Percentiles rank a stretch among this genome's conserved stretches.
Conservation (phyloP, 2,113 vertebrate genomes). For the Halichoerus grypus region DNA sequence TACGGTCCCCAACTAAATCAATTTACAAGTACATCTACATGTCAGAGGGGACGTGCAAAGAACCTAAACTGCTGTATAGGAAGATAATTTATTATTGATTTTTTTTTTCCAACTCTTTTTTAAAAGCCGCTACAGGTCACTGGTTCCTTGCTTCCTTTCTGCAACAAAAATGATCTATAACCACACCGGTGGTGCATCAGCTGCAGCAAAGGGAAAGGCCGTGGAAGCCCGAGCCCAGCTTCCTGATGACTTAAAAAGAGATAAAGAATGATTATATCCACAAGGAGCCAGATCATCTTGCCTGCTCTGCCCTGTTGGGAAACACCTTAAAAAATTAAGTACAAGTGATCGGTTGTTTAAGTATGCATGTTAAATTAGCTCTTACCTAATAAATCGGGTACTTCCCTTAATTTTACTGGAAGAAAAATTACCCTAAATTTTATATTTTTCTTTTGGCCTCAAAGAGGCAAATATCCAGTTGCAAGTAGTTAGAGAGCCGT, state of each 20-base stretch:
- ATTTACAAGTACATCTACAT: slow-evolving; percentile 86
- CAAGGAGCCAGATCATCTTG: neutral
- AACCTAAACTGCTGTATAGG: slow-evolving; percentile 82
- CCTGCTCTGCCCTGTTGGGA: neutral
- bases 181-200: slow-evolving; percentile 30
- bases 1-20: slow-evolving; percentile 84
- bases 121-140: slow-evolving; percentile 85
- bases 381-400: neutral
- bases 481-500: neutral
- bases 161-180: slow-evolving; percentile 74
- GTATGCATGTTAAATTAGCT: slow-evolving; percentile 31
- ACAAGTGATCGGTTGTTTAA: slow-evolving; percentile 32
- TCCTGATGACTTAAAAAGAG: slow-evolving; percentile 63
- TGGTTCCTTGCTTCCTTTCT: slow-evolving; percentile 74
- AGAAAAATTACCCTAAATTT: neutral
- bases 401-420: slow-evolving; percentile 49
- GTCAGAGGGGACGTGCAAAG: slow-evolving; percentile 81
- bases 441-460: neutral
- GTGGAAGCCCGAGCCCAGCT: slow-evolving; percentile 59
- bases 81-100: slow-evolving; percentile 90
- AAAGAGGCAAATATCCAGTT: neutral
- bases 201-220: slow-evolving; percentile 68
- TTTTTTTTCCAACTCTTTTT: slow-evolving; percentile 77
- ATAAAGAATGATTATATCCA: neutral
- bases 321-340: slow-evolving; percentile 22